Conservation (phyloP, 2,113 vertebrate genomes). For the Indicator maculatus region DNA sequence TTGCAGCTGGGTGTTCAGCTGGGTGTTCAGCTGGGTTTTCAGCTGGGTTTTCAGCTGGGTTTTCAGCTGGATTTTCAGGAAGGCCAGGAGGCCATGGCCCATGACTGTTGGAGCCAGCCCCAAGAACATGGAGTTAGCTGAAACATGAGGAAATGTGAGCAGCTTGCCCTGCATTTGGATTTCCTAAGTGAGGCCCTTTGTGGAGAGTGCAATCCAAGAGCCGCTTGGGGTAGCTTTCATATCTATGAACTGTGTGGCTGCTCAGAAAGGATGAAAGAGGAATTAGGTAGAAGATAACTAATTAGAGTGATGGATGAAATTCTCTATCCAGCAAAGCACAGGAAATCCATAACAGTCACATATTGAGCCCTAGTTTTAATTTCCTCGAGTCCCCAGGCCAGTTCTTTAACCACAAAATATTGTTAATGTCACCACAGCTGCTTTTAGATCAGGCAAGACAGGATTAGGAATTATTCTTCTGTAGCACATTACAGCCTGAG, state of each 20-base stretch:
- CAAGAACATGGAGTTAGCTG: neutral
- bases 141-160: fast-evolving
- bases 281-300: neutral
- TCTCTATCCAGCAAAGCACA: neutral
- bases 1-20: too few relatives aligned
- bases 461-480: conserved; percentile 6
- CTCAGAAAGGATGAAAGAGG: neutral
- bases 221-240: neutral
- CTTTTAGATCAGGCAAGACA: neutral
- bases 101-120: fast-evolving
- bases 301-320: conserved; percentile 6
- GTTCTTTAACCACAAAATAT: conserved; percentile 6
- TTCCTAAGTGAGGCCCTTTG: neutral
- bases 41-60: too few relatives aligned
- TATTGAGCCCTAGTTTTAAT: neutral
- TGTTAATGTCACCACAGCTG: neutral
- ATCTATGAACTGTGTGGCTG: neutral
- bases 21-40: too few relatives aligned
- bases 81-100: neutral
- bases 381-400: neutral
- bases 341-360: conserved; percentile 4
- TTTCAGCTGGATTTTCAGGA: neutral
- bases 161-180: neutral
- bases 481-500: neutral
- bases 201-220: neutral